Evolutionary conservation across 2,113 vertebrate genomes (phyloP).

Genomic region (Cyanoliseus patagonus): DNA sequence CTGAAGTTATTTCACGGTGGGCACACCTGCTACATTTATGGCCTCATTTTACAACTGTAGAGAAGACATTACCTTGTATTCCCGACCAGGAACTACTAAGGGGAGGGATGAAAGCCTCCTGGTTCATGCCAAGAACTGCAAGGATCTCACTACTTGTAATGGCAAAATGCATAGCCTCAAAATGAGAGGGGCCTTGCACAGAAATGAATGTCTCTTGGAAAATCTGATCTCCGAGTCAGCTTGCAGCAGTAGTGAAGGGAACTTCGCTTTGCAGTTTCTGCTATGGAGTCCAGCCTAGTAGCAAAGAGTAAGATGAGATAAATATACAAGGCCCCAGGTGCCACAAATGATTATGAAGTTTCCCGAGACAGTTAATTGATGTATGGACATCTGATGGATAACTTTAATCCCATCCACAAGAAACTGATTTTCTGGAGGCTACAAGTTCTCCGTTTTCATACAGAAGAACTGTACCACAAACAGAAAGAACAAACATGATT

Average conservation of each 20-base stretch:
- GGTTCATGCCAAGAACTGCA: background rate
- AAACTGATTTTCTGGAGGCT: background rate
- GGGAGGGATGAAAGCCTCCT: background rate
- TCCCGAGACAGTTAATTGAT: background rate
- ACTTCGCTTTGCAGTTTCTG: background rate
- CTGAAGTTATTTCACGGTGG: background rate
- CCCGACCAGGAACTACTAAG: background rate
- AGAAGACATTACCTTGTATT: background rate
- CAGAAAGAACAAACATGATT: background rate
- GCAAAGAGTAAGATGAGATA: background rate
- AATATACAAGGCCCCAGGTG: background rate
- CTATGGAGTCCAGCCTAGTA: background rate
- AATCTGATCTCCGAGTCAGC: background rate
- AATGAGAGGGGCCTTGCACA: background rate
- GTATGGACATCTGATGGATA: background rate
- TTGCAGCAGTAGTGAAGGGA: background rate
- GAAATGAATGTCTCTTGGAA: background rate
- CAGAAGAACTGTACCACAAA: background rate
- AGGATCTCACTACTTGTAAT: background rate
- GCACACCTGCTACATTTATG: conserved; percentile 22
- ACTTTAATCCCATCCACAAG: background rate
- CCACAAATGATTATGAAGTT: background rate
- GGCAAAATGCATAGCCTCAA: background rate
- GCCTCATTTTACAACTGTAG: background rate
- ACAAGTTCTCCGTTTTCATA: background rate